Evolutionary conservation across 2,113 vertebrate genomes (phyloP), one percentile per base, ranked within the genome.

Genomic region (Corapipo altera): DNA sequence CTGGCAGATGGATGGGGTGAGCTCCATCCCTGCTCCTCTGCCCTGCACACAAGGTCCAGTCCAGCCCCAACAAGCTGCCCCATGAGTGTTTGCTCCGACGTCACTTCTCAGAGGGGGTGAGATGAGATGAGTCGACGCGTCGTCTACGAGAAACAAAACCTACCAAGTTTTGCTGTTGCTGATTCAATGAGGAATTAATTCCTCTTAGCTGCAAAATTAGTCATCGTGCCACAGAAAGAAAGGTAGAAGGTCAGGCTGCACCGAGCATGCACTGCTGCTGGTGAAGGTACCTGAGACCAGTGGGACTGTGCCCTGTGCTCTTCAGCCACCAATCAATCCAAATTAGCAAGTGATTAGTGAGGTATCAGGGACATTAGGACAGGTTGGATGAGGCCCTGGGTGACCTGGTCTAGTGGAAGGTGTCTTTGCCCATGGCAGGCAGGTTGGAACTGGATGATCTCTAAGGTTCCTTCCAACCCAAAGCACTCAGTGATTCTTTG

Each of bases 161-260:
- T 74, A 74, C 26, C 3, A 44, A 91, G 84, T 72, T 78, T 64
- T 85, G 64, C 94, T 94, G 88, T 4, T 70, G 90, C 76, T 91
- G 96, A 74, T 95, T 85, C 82, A 85, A 76, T 91, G 88, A 95
- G 88, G 95, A 93, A 91, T 95, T 62, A 43, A 93, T 91, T 86
- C 78, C 75, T 95, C 59, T 73, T 71, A 69, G n/a, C 43, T 74
- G 85, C 90, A 77, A 61, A 94, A 94, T 96, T 80, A 96, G 88
- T 96, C 95, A 97, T 13, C 7, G 1, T 37, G 75, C 75, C 85
- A 51, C 78, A 88, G 55, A 88, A 57, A 73, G 52, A 78, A 52
- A 86, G 55, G 41, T 23, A 2, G 15, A 62, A 93, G 81, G 89
- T 94, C 95, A 94, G 85, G 62, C 74, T 83, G 87, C n/a, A 79